Base-by-base conservation (phyloP, 2,888 invertebrate genomes). In the Merodon equestris region DNA sequence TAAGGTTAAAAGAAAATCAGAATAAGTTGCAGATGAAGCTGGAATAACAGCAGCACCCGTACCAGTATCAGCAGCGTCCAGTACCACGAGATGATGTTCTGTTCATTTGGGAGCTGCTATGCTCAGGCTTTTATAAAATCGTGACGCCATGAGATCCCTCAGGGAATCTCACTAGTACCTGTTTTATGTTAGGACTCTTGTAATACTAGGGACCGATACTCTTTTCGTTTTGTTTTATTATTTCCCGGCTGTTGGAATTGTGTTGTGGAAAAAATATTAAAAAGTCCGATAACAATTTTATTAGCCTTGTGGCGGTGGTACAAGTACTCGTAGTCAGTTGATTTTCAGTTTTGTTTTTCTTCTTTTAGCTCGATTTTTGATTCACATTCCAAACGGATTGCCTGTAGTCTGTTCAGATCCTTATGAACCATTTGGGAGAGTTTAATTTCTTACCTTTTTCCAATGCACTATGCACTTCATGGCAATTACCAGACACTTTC, bases 141-240 rank as follows among this genome's bases (percentile, higher is more conserved):
- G 83, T 83, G 83, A 83, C 82, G 82, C 81, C 82, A 83, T 64
- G 82, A 82, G 82, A 82, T 77, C 82, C 83, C 81, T 72, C 64
- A 82, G 81, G 82, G 82, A 79, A 68, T 70, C 60, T 68, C 68
- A 72, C 66, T 72, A 71, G 71, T 79, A 74, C 79, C 79, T 79
- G 79, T 79, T 79, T 64, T 54, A 36, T 42, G 61, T 71, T 53
- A 18, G 45, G 44, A 60, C 50, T 58, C 47, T 64, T 58, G 53
- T 63, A 54, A 50, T 67, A 56, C 63, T 27, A 27, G 3, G 7
- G 27, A 7, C 27, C 57, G 70, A 63, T 60, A 64, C 60, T 58
- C 70, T 27, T 27, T 27, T 2, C 7, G 2, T 27, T 9, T 70
- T 48, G 18, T 48, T 54, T 47, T 48, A 58, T 58, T 40, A 13